Base-by-base conservation (phyloP, 1,140 invertebrate genomes). In the Habropoda laboriosa region DNA sequence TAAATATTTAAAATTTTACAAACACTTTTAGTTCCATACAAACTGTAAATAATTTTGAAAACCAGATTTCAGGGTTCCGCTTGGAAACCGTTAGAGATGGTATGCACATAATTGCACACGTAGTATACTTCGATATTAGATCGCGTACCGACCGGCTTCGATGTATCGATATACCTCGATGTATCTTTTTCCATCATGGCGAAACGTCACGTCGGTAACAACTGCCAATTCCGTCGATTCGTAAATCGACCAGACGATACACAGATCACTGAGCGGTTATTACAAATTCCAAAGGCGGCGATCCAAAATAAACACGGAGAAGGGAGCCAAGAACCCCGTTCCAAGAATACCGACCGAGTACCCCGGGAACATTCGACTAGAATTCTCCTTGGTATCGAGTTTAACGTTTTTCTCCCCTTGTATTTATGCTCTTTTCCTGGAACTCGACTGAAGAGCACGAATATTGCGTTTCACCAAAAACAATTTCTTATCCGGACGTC, bases 301-400 rank as follows among this genome's bases (percentile, higher is more conserved):
- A 75, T 75, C 47, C 47, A 53, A 42, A 55, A 66, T 42, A 66
- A 75, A 66, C 61, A n/a, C 13, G 21, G 12, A 40, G 60, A 16
- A 40, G 16, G 13, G n/a, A 75, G 72, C 60, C 72, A 73, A 73
- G 42, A 38, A 61, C 30, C 42, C 57, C n/a, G 71, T 73, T 49
- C 57, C n/a, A 40, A 66, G 72, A 75, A 75, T 75, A 66, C 8
- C 47, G n/a, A 30, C 42, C 71, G 61, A 73, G 58, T 21, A 51
- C 12, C 40, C 27, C 10, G 7, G 18, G 58, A 38, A 38, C 32
- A 4, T 61, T 61, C 35, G 12, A 13, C 58, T 38, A 32, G 58
- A 38, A n/a, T 16, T 61, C 58, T 61, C 21, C 57, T 58, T 24
- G n/a, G 12, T 6, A 38, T 21, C 35, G 5, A 18, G n/a, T 13